These are phyloP conservation scores for Pardalotus punctatus DNA, from an alignment of 2,113 vertebrate species.

Conservation along the genomic window DNA sequence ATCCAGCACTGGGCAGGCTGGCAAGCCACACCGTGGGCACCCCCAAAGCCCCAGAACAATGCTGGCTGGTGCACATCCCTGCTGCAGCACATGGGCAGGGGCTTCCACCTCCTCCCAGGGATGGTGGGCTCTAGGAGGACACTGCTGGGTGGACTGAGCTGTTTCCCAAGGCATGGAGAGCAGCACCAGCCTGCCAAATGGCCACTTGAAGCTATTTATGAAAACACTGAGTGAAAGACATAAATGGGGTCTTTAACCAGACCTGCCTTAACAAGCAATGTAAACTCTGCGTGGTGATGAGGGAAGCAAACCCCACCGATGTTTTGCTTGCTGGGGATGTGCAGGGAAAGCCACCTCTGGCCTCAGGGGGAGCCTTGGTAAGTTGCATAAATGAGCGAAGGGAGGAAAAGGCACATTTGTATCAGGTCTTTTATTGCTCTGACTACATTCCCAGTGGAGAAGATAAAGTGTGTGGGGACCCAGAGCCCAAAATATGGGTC, in stretches of 20 bases:
- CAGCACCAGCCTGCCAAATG: neutral
- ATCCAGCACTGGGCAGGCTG: neutral
- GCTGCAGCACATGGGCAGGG: fast-evolving
- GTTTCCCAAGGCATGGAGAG: neutral
- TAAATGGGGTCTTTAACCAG: neutral
- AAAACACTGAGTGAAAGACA: neutral
- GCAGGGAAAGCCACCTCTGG: neutral
- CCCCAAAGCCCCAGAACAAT: neutral
- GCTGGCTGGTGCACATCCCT: fast-evolving
- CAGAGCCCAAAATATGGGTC: neutral
- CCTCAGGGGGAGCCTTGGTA: neutral
- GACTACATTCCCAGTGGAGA: neutral
- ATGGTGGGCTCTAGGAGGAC: neutral
- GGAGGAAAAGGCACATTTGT: neutral
- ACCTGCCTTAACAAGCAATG: neutral
- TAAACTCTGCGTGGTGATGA: fast-evolving
- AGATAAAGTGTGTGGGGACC: fast-evolving
- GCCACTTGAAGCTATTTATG: neutral
- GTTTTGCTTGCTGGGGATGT: neutral
- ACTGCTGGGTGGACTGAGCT: neutral
- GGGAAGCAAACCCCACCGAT: neutral
- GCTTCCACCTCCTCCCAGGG: neutral
- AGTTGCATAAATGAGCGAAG: neutral
- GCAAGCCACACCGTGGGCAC: neutral
- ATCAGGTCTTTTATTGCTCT: neutral